phyloP scores from a whole-genome alignment of 2,113 vertebrate genomes.

The Corythornis cristatus region DNA sequence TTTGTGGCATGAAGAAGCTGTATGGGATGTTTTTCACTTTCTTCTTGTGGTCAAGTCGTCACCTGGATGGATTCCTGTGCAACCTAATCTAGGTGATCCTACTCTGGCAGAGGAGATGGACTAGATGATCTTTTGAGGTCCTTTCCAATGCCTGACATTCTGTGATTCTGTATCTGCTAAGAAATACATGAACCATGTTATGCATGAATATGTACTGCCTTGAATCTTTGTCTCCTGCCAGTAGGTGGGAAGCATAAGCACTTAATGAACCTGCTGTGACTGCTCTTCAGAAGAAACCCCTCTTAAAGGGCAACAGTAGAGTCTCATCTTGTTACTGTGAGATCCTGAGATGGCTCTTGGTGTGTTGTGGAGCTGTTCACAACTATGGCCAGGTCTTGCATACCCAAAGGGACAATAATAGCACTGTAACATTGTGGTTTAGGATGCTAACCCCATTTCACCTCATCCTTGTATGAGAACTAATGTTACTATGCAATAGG shows the following conservation, averaged over 20 bases:
- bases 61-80: no score
- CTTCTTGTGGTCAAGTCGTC: background rate
- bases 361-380: background rate
- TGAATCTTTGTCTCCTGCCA: background rate
- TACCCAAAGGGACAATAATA: background rate
- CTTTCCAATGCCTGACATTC: no score
- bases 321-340: background rate
- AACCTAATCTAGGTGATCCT: no score
- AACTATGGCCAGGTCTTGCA: background rate
- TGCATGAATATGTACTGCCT: background rate
- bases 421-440: background rate
- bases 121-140: no score
- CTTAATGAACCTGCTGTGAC: background rate
- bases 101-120: no score
- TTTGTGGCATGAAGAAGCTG: background rate
- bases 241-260: background rate
- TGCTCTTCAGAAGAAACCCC: background rate
- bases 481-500: rapidly evolving
- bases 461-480: background rate
- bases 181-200: background rate
- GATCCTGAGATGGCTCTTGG: background rate
- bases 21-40: background rate
- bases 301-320: background rate
- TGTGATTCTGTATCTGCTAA: background rate
- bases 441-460: background rate